Evolutionary conservation across 2,888 invertebrate species (phyloP), one percentile per base, ranked within the genome.

Genomic region (Petrolisthes manimaculis): DNA sequence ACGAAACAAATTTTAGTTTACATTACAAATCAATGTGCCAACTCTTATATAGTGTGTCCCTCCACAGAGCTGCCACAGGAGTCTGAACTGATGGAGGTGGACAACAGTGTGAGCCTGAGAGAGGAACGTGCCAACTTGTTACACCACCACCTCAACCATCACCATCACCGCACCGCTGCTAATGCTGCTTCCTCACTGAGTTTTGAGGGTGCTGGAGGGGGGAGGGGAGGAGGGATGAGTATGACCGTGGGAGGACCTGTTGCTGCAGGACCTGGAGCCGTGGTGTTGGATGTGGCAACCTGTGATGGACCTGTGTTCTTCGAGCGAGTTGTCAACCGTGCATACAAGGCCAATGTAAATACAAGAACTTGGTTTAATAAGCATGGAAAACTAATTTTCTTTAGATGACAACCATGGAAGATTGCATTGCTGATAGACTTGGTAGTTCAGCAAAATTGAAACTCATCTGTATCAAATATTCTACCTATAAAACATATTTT

Each of bases 251-350:
- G 18, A 12, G 37, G 37, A 75, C 21, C 3, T 6, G 71, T 12
- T 6, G 71, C 21, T 12, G 71, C n/a, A 18, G 53, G 21, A 14
- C 51, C 21, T 0, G 88, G 85, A 4, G 78, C 85, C 12, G 88
- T 89, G 51, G 85, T 88, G 37, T 93, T 97, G 89, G 97, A 97
- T 93, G 95, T 97, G n/a, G 97, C 97, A 0, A 97, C 96, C 91
- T 97, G 97, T 93, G 97, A 97, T 93, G 97, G 97, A 0, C 97
- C 97, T 0, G 97, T 97, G 0, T 94, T 96, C 54, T 96, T 97
- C 93, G 96, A 96, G 92, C 94, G 97, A 2, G 97, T 97, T 3
- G 94, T 97, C 3, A 97, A 97, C 93, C 95, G 95, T 83, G 96
- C 97, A 89, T 97, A 97, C 94, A 95, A 94, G n/a, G 86, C 84